A percentile compares a stretch with the other conserved stretches of the same genome.
phyloP scores from a whole-genome alignment of 2,888 invertebrate species.

The Sinopyrophorus schimmeli region DNA sequence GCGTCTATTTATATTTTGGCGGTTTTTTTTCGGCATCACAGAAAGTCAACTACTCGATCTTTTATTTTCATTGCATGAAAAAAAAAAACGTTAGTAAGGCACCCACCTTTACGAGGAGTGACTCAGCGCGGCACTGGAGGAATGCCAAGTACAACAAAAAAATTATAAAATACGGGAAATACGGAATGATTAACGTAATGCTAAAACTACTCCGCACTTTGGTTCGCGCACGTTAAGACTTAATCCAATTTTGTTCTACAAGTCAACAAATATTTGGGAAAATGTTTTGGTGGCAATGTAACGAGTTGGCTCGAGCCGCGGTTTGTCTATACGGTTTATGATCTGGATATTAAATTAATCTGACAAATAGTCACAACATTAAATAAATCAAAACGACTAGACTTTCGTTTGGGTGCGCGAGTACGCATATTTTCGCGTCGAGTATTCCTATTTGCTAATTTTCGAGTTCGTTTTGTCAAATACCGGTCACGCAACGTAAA shows the following conservation, averaged over 20 bases:
- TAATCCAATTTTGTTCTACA: constrained; percentile 5
- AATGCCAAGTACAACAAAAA: background rate
- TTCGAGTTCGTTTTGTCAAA: no score
- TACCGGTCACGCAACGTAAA: no score
- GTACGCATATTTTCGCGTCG: no score
- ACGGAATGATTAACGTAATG: constrained; percentile 14
- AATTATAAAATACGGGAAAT: constrained; percentile 11
- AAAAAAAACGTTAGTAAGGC: constrained; percentile 1
- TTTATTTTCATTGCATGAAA: background rate
- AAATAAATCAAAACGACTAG: constrained; percentile 18
- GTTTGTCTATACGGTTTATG: constrained; percentile 16
- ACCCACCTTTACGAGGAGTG: constrained; percentile 8
- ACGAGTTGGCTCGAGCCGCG: constrained; percentile 11
- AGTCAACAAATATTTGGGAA: background rate
- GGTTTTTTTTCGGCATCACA: background rate
- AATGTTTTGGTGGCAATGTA: background rate
- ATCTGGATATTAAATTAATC: constrained; percentile 20
- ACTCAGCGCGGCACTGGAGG: constrained; percentile 3
- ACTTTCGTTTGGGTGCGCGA: no score
- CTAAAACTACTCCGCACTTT: constrained; percentile 1
- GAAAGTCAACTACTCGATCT: constrained; percentile 2
- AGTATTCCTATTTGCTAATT: no score
- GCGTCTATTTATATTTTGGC: constrained; percentile 10
- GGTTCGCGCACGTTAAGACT: constrained; percentile 6
- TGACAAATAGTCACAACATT: constrained; percentile 22